Evolutionary conservation across 2,888 invertebrate species (phyloP), one percentile per base, ranked within the genome.

Genomic region (Pachymerium ferrugineum): DNA sequence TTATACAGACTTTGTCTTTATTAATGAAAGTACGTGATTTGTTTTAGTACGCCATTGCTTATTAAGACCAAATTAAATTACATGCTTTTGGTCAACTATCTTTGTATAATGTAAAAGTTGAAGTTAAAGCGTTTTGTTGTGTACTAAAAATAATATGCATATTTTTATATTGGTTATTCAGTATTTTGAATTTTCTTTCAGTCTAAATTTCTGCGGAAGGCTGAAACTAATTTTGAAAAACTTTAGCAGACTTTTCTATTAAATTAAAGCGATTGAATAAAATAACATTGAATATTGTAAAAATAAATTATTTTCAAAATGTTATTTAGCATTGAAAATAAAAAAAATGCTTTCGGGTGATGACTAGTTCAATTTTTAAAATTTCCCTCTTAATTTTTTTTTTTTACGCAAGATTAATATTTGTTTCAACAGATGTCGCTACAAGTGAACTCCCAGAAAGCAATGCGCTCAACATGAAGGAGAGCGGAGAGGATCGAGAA

Each of bases 131-230:
- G n/a, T n/a, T n/a, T n/a, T n/a, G n/a, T 28, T 62, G 25, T 62
- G 8, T 2, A 22, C 28, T 28, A 25, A 54, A 25, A 54, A 22
- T 4, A 22, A 62, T 62, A 28, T 28, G 62, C 62, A 62, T 62
- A 62, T 62, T 62, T 62, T 62, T 62, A 28, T 62, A 62, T 62
- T 62, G n/a, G 62, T 62, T 62, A 62, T 19, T 54, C 16, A 12
- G 14, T 38, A 16, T 14, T 62, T 62, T 25, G 12, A 62, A 6
- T 62, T 62, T 62, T 62, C n/a, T 62, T 62, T 62, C 62, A 62
- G 62, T 62, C 62, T 47, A 19, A 28, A 28, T 62, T 54, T 62
- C 62, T 62, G 62, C n/a, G n/a, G 28, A 62, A 10, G 62, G 28
- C 62, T 62, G 62, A 62, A 62, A 62, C 10, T 25, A 38, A 28